Evolutionary conservation across 2,888 invertebrate genomes (phyloP).

Genomic region (Matsumyia berberina): DNA sequence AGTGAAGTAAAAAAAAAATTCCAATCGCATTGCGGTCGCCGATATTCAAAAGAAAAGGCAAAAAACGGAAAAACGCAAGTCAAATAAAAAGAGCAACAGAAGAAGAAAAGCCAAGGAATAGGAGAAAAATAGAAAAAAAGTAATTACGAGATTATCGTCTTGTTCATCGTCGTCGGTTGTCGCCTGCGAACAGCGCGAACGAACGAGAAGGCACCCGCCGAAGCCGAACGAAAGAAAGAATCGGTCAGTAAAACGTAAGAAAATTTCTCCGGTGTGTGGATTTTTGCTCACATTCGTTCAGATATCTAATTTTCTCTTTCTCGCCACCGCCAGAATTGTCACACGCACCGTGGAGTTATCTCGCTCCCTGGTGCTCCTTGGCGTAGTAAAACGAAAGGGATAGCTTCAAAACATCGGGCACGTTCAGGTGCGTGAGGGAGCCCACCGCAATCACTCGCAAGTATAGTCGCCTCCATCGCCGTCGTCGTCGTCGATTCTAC

Average conservation of each 20-base stretch:
- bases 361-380: constrained; percentile 26
- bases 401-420: constrained; percentile 53
- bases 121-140: constrained; percentile 34
- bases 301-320: constrained; percentile 52
- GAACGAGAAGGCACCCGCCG: constrained; percentile 47
- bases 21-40: constrained; percentile 73
- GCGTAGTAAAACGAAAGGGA: constrained; percentile 53
- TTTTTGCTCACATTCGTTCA: constrained; percentile 33
- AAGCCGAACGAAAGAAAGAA: constrained; percentile 30
- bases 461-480: constrained; percentile 62
- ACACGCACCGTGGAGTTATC: constrained; percentile 27
- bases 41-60: constrained; percentile 54
- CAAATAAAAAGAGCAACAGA: constrained; percentile 24
- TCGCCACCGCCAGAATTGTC: constrained; percentile 56
- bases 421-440: constrained; percentile 36
- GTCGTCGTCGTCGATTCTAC: constrained; percentile 54
- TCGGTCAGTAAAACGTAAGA: constrained; percentile 54
- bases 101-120: constrained; percentile 52
- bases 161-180: constrained; percentile 56
- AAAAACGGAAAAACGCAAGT: constrained; percentile 29
- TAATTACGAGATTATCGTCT: constrained; percentile 65
- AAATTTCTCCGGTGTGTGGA: constrained; percentile 67
- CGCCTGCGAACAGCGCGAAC: constrained; percentile 41
- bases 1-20: constrained; percentile 41
- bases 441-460: constrained; percentile 39